phyloP scores from a whole-genome alignment of 2,113 vertebrate species.

The Xiphias gladius region DNA sequence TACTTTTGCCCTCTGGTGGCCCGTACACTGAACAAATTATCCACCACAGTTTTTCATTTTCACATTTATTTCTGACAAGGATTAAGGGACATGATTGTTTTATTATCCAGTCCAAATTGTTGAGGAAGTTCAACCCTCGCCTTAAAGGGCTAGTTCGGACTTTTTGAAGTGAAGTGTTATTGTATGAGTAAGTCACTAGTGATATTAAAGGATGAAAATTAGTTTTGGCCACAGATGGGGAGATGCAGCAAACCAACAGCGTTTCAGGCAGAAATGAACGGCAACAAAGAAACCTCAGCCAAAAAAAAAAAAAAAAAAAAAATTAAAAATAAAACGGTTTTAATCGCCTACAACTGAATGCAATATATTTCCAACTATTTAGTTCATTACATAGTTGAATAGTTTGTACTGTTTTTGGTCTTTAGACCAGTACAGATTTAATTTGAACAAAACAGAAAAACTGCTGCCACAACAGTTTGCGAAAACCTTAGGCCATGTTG shows the following conservation, averaged over 20 bases:
- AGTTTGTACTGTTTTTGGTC: background rate
- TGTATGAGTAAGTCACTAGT: background rate
- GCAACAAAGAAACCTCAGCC: background rate
- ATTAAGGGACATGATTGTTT: background rate
- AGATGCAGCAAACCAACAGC: background rate
- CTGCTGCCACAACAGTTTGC: background rate
- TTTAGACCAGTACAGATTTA: background rate
- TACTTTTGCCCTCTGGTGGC: constrained; percentile 66
- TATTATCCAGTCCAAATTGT: background rate
- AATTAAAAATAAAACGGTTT: no score
- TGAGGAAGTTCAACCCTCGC: background rate
- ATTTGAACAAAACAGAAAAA: background rate
- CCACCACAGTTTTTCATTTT: background rate
- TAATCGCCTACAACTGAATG: background rate
- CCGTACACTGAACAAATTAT: background rate
- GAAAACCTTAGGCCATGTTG: background rate
- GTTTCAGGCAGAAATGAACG: no score
- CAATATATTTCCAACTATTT: background rate
- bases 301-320: background rate
- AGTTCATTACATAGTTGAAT: background rate
- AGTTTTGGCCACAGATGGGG: background rate
- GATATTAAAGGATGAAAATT: background rate
- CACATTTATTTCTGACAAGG: background rate
- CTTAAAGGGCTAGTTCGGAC: background rate
- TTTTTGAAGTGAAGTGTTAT: background rate